These are phyloP conservation scores for Sarcophaga variegata DNA, from an alignment of 2,888 invertebrate genomes.

Conservation along the genomic window DNA sequence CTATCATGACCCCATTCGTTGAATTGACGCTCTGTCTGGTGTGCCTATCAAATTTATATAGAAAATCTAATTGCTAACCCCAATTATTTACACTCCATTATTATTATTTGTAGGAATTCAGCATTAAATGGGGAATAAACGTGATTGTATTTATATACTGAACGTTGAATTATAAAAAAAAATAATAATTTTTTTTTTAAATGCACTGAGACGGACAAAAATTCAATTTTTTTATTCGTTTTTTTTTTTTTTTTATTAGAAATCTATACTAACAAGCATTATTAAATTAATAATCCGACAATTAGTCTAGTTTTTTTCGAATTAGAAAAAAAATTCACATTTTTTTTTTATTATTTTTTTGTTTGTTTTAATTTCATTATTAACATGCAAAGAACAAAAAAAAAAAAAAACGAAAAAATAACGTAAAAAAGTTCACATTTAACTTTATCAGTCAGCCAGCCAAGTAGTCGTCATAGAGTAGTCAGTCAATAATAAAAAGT, in stretches of 20 bases:
- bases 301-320: constrained; percentile 33
- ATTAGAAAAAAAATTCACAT: no score
- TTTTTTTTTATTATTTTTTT: neutral
- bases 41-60: no score
- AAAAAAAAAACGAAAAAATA: no score
- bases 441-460: constrained; percentile 40
- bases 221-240: neutral
- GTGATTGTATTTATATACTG: constrained; percentile 17
- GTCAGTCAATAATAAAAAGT: neutral
- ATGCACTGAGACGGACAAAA: neutral
- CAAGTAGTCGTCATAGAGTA: neutral
- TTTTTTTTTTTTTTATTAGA: neutral
- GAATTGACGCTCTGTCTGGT: no score
- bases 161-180: constrained; percentile 10
- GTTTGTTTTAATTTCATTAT: constrained; percentile 17
- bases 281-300: constrained; percentile 18
- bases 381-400: constrained; percentile 25
- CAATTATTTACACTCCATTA: no score
- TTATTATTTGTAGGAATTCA: no score
- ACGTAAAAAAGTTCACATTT: constrained; percentile 7
- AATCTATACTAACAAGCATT: constrained; percentile 5
- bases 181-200: no score
- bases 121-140: constrained; percentile 8
- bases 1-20: no score
- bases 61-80: no score